phyloP scores from a whole-genome alignment of 2,113 vertebrate species.

The Hippocampus zosterae region DNA sequence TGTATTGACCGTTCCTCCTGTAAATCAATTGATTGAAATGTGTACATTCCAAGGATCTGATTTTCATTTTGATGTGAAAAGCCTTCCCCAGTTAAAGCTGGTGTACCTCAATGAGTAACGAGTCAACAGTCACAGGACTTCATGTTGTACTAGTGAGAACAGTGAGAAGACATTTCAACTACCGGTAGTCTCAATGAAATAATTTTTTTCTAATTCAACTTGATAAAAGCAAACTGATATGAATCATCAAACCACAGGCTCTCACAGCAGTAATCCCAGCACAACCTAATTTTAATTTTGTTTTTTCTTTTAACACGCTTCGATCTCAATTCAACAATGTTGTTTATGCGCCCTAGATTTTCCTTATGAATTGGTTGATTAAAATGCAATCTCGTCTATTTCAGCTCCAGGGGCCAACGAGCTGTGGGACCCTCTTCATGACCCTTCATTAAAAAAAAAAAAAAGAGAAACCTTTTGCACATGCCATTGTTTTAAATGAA shows the following conservation, averaged over 20 bases:
- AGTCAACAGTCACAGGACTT: neutral
- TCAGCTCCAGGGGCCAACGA: neutral
- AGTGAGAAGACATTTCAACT: neutral
- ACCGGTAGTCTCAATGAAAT: neutral
- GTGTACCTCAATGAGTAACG: neutral
- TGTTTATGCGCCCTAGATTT: neutral
- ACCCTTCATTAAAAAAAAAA: neutral
- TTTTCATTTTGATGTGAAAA: neutral
- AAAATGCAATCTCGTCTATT: neutral
- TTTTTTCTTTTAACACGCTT: neutral
- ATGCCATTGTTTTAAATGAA: neutral
- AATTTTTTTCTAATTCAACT: neutral
- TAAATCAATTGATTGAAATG: slow-evolving; percentile 1
- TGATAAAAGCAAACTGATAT: neutral
- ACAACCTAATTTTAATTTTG: neutral
- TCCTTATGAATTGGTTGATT: neutral
- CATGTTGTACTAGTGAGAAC: neutral
- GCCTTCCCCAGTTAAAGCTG: neutral
- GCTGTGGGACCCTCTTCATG: neutral
- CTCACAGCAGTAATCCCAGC: neutral
- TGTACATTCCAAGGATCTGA: neutral
- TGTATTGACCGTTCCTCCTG: neutral
- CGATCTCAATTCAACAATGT: neutral
- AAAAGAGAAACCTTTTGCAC: neutral
- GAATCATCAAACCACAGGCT: slow-evolving; percentile 1